Evolutionary conservation across 2,113 vertebrate species (phyloP).

Genomic region (Glareola pratincola): DNA sequence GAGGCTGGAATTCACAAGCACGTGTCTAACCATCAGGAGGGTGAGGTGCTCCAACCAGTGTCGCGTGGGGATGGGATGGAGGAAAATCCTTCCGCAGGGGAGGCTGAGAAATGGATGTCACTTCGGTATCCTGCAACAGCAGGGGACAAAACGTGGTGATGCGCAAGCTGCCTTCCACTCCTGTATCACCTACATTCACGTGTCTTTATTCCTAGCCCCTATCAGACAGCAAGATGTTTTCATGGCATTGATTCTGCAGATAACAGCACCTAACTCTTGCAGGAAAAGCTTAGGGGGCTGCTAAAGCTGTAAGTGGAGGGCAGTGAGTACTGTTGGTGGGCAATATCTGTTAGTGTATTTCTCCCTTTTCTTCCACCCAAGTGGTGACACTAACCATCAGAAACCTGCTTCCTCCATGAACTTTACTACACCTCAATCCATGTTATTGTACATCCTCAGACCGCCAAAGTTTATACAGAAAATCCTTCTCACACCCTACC

Average conservation of each 20-base stretch:
- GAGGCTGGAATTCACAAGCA: constrained; percentile 5
- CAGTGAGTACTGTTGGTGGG: neutral
- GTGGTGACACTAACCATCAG: neutral
- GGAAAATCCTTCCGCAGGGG: neutral
- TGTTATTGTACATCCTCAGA: neutral
- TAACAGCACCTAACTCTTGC: neutral
- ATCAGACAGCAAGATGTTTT: neutral
- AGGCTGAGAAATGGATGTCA: neutral
- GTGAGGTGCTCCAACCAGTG: neutral
- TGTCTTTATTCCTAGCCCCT: neutral
- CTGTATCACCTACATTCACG: neutral
- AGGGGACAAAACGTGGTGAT: neutral
- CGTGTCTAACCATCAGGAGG: neutral
- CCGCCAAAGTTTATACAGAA: neutral
- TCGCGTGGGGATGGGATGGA: fast-evolving
- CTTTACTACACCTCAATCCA: neutral
- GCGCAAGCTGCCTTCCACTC: neutral
- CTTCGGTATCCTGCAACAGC: neutral
- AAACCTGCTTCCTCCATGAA: neutral
- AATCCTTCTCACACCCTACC: neutral
- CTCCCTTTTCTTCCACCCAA: neutral
- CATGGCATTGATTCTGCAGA: neutral
- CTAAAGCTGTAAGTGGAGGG: neutral
- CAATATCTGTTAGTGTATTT: neutral
- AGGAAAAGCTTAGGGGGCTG: neutral